phyloP scores from a whole-genome alignment of 1,140 invertebrate genomes.

The Meteorus sp. region DNA sequence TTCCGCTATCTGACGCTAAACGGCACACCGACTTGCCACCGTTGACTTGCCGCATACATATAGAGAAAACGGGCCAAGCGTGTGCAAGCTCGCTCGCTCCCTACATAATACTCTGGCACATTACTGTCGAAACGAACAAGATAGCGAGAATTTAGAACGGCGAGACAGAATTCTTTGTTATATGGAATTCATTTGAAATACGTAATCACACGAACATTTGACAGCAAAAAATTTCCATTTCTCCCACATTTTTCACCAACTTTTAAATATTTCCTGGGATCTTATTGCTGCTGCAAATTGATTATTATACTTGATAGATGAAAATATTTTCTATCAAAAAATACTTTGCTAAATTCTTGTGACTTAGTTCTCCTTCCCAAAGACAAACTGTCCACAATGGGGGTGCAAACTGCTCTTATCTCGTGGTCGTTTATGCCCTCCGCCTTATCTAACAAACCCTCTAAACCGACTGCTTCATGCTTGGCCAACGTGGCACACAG shows the following conservation, averaged over 20 bases:
- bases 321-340: too few species aligned
- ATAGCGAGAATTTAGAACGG: conserved; percentile 51
- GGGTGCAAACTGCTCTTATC: conserved; percentile 59
- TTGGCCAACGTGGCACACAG: conserved; percentile 36
- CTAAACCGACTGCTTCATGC: conserved; percentile 38
- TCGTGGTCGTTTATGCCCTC: conserved; percentile 54
- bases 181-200: not conserved
- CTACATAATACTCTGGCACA: conserved; percentile 40
- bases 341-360: conserved; percentile 28
- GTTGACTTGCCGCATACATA: conserved; percentile 1
- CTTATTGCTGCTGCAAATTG: too few species aligned
- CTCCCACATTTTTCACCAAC: too few species aligned
- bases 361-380: conserved; percentile 48
- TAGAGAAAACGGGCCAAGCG: conserved; percentile 16
- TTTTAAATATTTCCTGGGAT: too few species aligned
- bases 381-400: conserved; percentile 57
- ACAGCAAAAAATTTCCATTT: too few species aligned
- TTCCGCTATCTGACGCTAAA: conserved; percentile 51
- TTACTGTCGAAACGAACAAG: conserved; percentile 49
- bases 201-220: too few species aligned
- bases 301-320: too few species aligned
- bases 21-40: conserved; percentile 16
- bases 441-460: conserved; percentile 49
- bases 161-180: conserved; percentile 42
- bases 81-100: not conserved